Evolutionary conservation across 1,140 invertebrate genomes (phyloP).

Genomic region (Papilio glaucus): DNA sequence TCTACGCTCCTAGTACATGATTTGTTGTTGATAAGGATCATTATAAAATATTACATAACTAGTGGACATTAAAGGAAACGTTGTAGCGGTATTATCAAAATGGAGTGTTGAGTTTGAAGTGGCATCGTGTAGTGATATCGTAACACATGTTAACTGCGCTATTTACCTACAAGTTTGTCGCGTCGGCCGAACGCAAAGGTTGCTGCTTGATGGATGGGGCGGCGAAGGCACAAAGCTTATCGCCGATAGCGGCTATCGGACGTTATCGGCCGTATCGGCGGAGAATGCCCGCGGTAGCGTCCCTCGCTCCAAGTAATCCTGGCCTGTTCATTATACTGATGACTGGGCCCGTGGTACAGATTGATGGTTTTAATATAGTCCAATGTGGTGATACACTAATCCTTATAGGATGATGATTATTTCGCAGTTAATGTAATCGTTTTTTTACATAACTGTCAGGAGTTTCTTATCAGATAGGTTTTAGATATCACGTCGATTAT

Average conservation of each 20-base stretch:
- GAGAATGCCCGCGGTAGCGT: conserved; percentile 60
- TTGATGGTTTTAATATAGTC: conserved; percentile 66
- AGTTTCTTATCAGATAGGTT: no score
- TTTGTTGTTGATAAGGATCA: conserved; percentile 46
- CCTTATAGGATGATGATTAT: conserved; percentile 40
- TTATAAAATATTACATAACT: conserved; percentile 46
- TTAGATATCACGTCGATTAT: no score
- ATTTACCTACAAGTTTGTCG: conserved; percentile 69
- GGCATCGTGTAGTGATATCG: conserved; percentile 67
- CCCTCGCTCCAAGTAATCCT: conserved; percentile 64
- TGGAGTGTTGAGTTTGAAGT: conserved; percentile 64
- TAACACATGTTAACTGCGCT: conserved; percentile 74
- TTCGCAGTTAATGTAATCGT: neutral
- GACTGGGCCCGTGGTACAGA: conserved; percentile 53
- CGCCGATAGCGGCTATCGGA: conserved; percentile 70
- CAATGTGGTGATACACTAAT: conserved; percentile 41
- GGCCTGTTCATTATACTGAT: conserved; percentile 71
- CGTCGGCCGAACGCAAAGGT: conserved; percentile 70
- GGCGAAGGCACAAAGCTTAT: conserved; percentile 76
- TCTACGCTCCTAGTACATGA: conserved; percentile 13
- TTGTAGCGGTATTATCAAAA: conserved; percentile 62
- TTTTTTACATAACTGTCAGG: neutral
- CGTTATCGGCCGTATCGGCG: conserved; percentile 63
- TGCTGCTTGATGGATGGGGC: conserved; percentile 77
- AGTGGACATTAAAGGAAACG: conserved; percentile 66